Base-by-base conservation (phyloP, 2,888 invertebrate species). In the Miltochrista miniata region DNA sequence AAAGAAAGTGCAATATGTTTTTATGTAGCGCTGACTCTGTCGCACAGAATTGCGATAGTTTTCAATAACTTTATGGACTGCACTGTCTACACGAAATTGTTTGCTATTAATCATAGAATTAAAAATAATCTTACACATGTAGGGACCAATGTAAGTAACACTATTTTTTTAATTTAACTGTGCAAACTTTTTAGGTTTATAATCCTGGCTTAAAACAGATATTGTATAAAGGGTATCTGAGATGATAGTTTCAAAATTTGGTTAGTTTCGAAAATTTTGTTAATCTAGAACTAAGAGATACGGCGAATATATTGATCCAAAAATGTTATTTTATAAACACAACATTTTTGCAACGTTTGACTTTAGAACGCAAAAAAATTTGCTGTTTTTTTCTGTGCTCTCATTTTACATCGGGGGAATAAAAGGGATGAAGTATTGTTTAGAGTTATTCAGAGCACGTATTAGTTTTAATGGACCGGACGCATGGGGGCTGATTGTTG, bases 401-500 rank as follows among this genome's bases (percentile, higher is more conserved):
- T 79, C 81, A 79, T 75, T 73, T 56, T 48, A 54, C 50, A 53
- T 49, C 51, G 68, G 69, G 68, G 72, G 75, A 65, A 74, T 70
- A 72, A 70, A 64, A 60, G 76, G 67, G 76, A 81, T 69, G 73
- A 75, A 71, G 59, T 64, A 76, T 78, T 81, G 79, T 79, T 76
- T 77, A 69, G 59, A 55, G 51, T 72, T 68, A 76, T 79, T 77
- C 60, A 60, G 70, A 64, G 70, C 80, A 78, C 74, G 77, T 79
- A 72, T 80, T 75, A 74, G 73, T 77, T 74, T 81, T 81, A 81
- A 84, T 83, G 76, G 76, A 69, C 74, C 70, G 81, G 77, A 79
- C 78, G 73, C 64, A 84, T 82, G 79, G 62, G 85, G 85, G 85
- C 61, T 60, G 72, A 81, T 81, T 84, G 83, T 84, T 72, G 61